Evolutionary conservation across 2,113 vertebrate genomes (phyloP).

Genomic region (Chaetops frenatus): DNA sequence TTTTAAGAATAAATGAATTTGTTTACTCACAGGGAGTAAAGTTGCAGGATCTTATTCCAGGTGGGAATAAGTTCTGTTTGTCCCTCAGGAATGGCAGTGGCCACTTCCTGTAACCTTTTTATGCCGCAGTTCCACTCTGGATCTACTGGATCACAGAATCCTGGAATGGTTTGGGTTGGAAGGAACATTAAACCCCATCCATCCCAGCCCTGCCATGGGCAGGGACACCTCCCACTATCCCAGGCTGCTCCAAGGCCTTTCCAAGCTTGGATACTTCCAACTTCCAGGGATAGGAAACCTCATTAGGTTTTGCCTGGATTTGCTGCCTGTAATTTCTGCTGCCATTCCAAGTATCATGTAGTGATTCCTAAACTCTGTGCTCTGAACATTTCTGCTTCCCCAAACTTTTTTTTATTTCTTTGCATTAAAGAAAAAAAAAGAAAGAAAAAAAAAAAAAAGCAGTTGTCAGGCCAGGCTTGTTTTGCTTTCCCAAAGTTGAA

Average conservation of each 20-base stretch:
- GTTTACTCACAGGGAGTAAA: background rate
- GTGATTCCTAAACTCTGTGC: background rate
- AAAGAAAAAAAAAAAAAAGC: background rate
- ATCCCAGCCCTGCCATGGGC: background rate
- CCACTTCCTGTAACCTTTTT: background rate
- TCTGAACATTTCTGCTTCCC: background rate
- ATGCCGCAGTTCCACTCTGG: accelerated
- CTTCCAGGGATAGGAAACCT: background rate
- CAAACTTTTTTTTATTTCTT: background rate
- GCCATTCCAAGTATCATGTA: accelerated
- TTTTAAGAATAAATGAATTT: background rate
- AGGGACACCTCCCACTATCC: background rate
- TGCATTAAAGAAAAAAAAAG: background rate
- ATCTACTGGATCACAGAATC: background rate
- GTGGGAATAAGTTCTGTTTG: background rate
- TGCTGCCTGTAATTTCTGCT: background rate
- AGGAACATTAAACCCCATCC: background rate
- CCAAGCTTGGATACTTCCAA: accelerated
- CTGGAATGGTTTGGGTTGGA: background rate
- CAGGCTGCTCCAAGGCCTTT: background rate
- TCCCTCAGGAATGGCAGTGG: background rate
- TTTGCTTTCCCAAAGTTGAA: background rate
- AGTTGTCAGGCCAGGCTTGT: background rate
- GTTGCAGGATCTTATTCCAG: accelerated
- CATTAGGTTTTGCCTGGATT: background rate